Conservation (phyloP, 2,888 invertebrate species). For the Laspeyria flexula region DNA sequence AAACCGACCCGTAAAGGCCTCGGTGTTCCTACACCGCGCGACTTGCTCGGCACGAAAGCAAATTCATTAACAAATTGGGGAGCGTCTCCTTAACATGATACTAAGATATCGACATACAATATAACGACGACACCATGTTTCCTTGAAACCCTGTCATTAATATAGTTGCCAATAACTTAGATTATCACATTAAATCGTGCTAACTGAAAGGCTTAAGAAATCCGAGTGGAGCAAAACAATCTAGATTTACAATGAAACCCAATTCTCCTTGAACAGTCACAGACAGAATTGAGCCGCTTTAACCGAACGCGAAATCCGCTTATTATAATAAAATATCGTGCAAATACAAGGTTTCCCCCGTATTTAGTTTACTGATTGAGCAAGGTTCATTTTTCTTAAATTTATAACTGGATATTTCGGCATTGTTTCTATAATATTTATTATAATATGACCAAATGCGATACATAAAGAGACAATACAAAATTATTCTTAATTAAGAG, state of each 20-base stretch:
- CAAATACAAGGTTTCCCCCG: slow-evolving; percentile 62
- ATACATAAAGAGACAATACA: not conserved
- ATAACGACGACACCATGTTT: slow-evolving; percentile 16
- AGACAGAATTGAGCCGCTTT: slow-evolving; percentile 45
- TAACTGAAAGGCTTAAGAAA: slow-evolving; percentile 60
- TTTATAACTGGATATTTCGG: not conserved
- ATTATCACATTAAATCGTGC: slow-evolving; percentile 32
- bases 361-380: slow-evolving; percentile 18
- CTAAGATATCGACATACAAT: slow-evolving; percentile 20
- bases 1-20: slow-evolving; percentile 55
- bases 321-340: slow-evolving; percentile 69
- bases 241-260: slow-evolving; percentile 77
- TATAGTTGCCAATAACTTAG: slow-evolving; percentile 20
- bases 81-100: slow-evolving; percentile 34
- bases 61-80: slow-evolving; percentile 47
- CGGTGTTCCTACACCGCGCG: slow-evolving; percentile 16
- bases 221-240: slow-evolving; percentile 66
- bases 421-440: not conserved
- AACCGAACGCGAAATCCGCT: slow-evolving; percentile 67
- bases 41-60: slow-evolving; percentile 27
- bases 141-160: slow-evolving; percentile 20
- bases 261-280: slow-evolving; percentile 62
- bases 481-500: not conserved
- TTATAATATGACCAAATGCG: too few species aligned
- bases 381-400: not conserved